Evolutionary conservation across 2,888 invertebrate genomes (phyloP).

Genomic region (Caenorhabditis sp.): DNA sequence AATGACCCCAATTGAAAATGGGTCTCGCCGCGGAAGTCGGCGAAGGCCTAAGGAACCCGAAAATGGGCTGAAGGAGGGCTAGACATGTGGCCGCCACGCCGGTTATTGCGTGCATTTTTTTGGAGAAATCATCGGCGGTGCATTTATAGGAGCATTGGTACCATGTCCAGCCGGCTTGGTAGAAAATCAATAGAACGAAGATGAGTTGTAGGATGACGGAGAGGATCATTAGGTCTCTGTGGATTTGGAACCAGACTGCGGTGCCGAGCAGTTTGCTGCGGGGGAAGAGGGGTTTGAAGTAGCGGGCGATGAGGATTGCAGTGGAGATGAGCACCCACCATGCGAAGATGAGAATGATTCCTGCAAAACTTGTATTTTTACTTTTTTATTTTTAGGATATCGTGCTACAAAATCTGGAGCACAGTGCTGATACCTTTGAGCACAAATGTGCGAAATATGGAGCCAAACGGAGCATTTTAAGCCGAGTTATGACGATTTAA

Average conservation of each 20-base stretch:
- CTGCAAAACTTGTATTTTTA: too few species aligned
- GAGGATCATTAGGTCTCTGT: slow-evolving; percentile 52
- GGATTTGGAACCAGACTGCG: slow-evolving; percentile 62
- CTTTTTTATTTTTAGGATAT: too few species aligned
- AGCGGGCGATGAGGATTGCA: slow-evolving; percentile 58
- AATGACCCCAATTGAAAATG: slow-evolving; percentile 58
- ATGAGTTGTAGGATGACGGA: slow-evolving; percentile 51
- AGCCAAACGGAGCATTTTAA: too few species aligned
- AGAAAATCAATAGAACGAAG: slow-evolving; percentile 54
- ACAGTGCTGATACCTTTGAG: too few species aligned
- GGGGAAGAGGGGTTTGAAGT: slow-evolving; percentile 59
- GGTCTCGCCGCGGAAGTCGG: slow-evolving; percentile 48
- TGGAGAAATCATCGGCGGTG: slow-evolving; percentile 43
- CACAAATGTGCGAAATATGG: too few species aligned
- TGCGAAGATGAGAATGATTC: slow-evolving; percentile 50
- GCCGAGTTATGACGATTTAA: too few species aligned
- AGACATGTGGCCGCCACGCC: slow-evolving; percentile 44
- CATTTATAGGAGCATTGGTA: slow-evolving; percentile 60
- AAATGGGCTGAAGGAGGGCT: slow-evolving; percentile 48
- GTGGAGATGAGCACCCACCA: slow-evolving; percentile 61
- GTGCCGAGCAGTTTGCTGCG: slow-evolving; percentile 53
- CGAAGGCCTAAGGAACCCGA: slow-evolving; percentile 51
- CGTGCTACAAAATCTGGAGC: too few species aligned
- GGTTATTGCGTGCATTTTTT: slow-evolving; percentile 40
- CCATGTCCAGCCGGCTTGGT: slow-evolving; percentile 61